A percentile compares a stretch with the other conserved stretches of the same genome.
Conservation (phyloP, 2,797 vertebrate species). For the Acomys russatus region DNA sequence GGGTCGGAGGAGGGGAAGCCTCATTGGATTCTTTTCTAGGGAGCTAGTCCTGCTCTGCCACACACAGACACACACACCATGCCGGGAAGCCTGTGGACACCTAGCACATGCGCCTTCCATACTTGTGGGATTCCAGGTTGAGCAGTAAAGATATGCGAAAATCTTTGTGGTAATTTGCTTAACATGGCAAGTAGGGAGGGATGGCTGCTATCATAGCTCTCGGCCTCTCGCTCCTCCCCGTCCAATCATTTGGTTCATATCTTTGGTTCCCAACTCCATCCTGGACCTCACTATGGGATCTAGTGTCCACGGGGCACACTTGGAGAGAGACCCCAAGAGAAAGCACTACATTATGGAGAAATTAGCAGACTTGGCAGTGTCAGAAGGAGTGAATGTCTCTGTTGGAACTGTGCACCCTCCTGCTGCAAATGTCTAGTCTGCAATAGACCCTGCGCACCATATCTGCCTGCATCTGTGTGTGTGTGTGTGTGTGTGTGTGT, state of each 20-base stretch:
- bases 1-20: too few species aligned
- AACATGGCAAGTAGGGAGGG: background rate
- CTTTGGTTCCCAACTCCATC: background rate
- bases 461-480: background rate
- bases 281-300: background rate
- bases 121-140: too few species aligned
- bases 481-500: background rate
- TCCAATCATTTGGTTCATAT: background rate
- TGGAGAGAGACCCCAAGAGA: background rate
- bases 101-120: background rate
- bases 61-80: too few species aligned
- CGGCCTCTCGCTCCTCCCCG: too few species aligned
- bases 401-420: background rate
- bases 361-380: background rate
- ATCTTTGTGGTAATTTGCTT: background rate
- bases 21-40: background rate
- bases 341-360: background rate
- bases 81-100: background rate
- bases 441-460: background rate
- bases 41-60: background rate
- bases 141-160: rapidly evolving
- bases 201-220: background rate
- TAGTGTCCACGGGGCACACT: background rate
- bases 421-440: too few species aligned
- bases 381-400: background rate